Evolutionary conservation across 2,888 invertebrate genomes (phyloP).

Genomic region (Craniophora ligustri): DNA sequence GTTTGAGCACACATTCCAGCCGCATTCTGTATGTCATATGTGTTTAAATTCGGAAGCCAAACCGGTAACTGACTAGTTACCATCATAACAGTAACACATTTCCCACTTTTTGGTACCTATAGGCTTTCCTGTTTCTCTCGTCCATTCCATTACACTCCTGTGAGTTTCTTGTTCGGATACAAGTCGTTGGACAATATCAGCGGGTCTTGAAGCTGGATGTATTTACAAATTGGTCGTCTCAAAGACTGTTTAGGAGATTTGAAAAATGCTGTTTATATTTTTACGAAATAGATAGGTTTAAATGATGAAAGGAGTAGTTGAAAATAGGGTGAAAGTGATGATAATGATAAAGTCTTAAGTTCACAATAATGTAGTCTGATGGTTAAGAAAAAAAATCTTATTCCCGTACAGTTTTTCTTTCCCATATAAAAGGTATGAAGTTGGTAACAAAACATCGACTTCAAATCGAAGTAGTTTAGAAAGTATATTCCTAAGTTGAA

Average conservation of each 20-base stretch:
- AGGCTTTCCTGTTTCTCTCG: too few species aligned
- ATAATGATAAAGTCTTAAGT: too few species aligned
- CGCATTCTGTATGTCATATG: too few species aligned
- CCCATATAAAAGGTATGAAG: constrained; percentile 29
- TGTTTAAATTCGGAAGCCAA: too few species aligned
- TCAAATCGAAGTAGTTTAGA: constrained; percentile 49
- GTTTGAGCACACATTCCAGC: too few species aligned
- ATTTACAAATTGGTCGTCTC: background rate
- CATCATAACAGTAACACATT: too few species aligned
- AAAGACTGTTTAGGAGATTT: background rate
- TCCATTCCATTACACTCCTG: background rate
- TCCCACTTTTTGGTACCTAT: too few species aligned
- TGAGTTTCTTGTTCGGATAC: background rate
- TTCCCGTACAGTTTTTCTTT: constrained; percentile 17
- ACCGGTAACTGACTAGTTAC: too few species aligned
- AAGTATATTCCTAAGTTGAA: constrained; percentile 43
- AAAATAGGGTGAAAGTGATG: too few species aligned
- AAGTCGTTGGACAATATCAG: background rate
- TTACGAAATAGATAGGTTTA: background rate
- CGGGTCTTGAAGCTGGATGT: background rate
- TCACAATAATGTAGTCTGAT: background rate
- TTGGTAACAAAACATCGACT: constrained; percentile 30
- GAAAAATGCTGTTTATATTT: background rate
- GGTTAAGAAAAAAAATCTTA: constrained; percentile 4
- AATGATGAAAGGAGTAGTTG: too few species aligned